Percentiles rank a stretch among this genome's conserved stretches.
Conservation (phyloP, 2,113 vertebrate species). For the Taxidea taxus region DNA sequence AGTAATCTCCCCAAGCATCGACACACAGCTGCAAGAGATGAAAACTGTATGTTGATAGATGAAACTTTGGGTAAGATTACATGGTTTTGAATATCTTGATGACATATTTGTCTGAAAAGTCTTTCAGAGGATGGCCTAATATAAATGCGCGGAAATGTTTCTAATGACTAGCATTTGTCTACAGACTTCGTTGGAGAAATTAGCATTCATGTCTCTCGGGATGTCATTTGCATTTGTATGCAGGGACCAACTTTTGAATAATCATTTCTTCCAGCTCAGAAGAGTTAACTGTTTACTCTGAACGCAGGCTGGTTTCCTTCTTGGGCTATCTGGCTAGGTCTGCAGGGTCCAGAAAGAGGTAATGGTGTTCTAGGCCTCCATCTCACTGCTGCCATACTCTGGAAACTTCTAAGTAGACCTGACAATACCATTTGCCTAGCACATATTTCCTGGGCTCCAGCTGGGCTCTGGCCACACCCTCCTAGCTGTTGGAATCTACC, state of each 20-base stretch:
- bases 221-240: slow-evolving; percentile 91
- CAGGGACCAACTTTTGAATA: slow-evolving; percentile 89
- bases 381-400: not conserved
- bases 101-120: slow-evolving; percentile 92
- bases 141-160: slow-evolving; percentile 92
- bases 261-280: slow-evolving; percentile 86
- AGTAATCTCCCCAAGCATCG: slow-evolving; percentile 87
- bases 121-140: slow-evolving; percentile 92
- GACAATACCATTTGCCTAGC: not conserved
- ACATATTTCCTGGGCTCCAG: not conserved
- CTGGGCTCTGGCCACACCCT: not conserved
- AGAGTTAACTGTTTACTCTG: slow-evolving; percentile 89
- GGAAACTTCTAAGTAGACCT: not conserved
- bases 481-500: too few species aligned
- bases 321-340: not conserved
- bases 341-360: slow-evolving; percentile 38
- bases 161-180: slow-evolving; percentile 92
- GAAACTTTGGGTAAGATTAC: slow-evolving; percentile 92
- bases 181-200: slow-evolving; percentile 87
- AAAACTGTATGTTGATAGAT: slow-evolving; percentile 89
- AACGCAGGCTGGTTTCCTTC: slow-evolving; percentile 68
- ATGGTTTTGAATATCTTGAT: slow-evolving; percentile 93
- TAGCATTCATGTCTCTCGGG: slow-evolving; percentile 87
- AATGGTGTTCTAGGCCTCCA: not conserved
- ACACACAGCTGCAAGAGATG: slow-evolving; percentile 89